Evolutionary conservation across 2,113 vertebrate species (phyloP), one percentile per base, ranked within the genome.

Genomic region (Gadus macrocephalus): DNA sequence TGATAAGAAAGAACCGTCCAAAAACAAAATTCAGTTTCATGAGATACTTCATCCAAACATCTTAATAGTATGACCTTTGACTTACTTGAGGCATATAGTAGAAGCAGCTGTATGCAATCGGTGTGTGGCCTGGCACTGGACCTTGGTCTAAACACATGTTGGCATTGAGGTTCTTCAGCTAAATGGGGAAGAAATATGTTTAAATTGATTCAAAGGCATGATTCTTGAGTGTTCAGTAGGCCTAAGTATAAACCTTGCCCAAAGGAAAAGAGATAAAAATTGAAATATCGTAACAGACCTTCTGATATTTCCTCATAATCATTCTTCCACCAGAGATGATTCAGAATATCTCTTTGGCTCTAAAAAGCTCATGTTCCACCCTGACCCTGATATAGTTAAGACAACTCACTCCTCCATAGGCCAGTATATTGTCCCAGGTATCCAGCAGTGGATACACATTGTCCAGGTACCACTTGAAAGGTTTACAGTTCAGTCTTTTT

Each of bases 381-480:
- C 31, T 31, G 31, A 3, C 31, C 31, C 31, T 31, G 4, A 31
- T 2, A 31, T 31, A 31, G 31, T 31, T 31, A 31, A 31, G 17
- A 11, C 53, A 35, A 62, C 88, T 86, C 80, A 91, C 89, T 67
- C 1, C 70, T 19, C 89, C 89, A n/a, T 89, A 89, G 0, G 67
- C 85, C 68, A 80, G 2, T 12, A 85, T 2, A 58, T 81, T 69
- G 7, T 83, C 72, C 66, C 62, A 62, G 3, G 35, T 70, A 3
- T 76, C 67, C 92, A 98, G 92, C 80, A 90, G 89, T 0, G 94
- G 87, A 75, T 95, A 97, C 63, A 98, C 93, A 0, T 96, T 94
- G 69, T 97, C 95, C 82, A 96, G 76, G 75, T 97, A 97, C 96
- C 96, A 97, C 85, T 94, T 92, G 85, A 97, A 98, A 16, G 93